Base-by-base conservation (phyloP, 2,797 vertebrate genomes). In the Eptatretus atami region DNA sequence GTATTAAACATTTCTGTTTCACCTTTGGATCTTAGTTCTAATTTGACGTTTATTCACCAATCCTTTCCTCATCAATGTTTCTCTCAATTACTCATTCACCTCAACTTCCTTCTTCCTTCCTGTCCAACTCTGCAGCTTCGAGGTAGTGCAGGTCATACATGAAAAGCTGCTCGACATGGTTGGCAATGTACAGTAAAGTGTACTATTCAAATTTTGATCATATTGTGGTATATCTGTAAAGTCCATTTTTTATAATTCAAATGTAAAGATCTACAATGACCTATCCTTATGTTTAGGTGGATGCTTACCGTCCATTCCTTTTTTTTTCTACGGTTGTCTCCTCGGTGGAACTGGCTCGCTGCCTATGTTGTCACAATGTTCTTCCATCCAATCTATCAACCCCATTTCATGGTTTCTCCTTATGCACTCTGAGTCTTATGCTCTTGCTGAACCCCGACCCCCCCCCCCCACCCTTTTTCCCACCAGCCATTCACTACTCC, bases 101-200 rank as follows among this genome's bases (percentile, higher is more conserved):
- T 44, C 31, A 44, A 44, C 31, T 44, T 44, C 31, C 31, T 44
- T 44, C 31, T 44, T n/a, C 31, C 31, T 44, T 44, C 31, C 31
- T 44, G 31, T 44, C 31, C 6, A 44, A 5, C 31, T 44, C 31
- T 77, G 10, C 74, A 98, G 92, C 78, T 98, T 96, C 78, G 90
- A 98, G 80, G 92, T 98, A 75, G 84, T 96, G 75, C 87, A 96
- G 80, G 85, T 96, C 72, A 98, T 98, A 79, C 86, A 98, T 70
- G 92, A 94, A 77, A 98, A 98, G 73, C 74, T 98, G 75, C 77
- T 98, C 86, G 92, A 98, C 73, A 98, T 98, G 92, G 92, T 98
- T 78, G 92, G 92, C 67, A 96, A 98, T 78, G 87, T 96, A 71
- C 90, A 98, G 92, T 98, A n/a, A 80, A 95, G 92, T 95, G 73